Evolutionary conservation across 2,113 vertebrate genomes (phyloP).

Genomic region (Geococcyx californianus): DNA sequence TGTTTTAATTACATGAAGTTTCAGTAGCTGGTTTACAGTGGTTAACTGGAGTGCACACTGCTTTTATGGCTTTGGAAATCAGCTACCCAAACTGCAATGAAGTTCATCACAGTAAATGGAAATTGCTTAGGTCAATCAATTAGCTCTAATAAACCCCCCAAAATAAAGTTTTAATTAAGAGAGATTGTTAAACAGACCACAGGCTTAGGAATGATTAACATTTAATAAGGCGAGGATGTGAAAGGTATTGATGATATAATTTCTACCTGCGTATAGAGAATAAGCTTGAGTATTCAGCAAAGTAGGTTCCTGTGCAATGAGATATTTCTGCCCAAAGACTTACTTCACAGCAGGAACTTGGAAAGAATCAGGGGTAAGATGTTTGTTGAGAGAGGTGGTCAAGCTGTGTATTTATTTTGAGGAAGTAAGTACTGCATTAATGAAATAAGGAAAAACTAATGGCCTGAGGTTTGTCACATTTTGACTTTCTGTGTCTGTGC

Average conservation of each 20-base stretch:
- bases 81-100: not conserved
- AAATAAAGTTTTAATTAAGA: conserved; percentile 71
- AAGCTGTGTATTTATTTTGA: not conserved
- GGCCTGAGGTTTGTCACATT: not conserved
- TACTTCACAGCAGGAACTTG: not conserved
- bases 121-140: conserved; percentile 66
- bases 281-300: not conserved
- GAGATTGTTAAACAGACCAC: conserved; percentile 60
- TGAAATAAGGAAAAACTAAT: not conserved
- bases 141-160: conserved; percentile 65
- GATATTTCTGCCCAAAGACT: not conserved
- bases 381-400: not conserved
- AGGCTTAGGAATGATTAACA: conserved; percentile 60
- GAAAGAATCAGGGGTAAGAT: not conserved
- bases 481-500: not conserved
- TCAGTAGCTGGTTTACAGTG: not conserved
- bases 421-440: not conserved
- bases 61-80: not conserved
- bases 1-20: not conserved
- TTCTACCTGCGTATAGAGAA: not conserved
- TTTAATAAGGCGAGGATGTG: conserved; percentile 48
- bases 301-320: not conserved
- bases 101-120: conserved; percentile 60
- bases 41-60: not conserved
- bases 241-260: conserved; percentile 56